These are phyloP conservation scores for Peromyscus eremicus DNA, from an alignment of 2,797 vertebrate species.

Conservation along the genomic window DNA sequence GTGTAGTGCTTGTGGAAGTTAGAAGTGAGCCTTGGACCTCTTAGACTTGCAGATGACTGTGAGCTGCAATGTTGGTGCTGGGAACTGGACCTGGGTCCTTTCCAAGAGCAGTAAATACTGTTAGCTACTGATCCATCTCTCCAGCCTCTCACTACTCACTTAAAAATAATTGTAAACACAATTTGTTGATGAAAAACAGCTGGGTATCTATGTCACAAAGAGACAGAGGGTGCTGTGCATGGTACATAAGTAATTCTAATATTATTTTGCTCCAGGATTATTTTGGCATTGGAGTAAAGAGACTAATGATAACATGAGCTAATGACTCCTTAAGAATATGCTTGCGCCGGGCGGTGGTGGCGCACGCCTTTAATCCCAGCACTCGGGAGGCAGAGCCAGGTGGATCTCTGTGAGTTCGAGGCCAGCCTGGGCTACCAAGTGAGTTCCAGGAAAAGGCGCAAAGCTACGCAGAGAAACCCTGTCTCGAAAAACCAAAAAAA, in stretches of 20 bases:
- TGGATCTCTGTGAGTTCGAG: too few species aligned
- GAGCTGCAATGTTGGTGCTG: neutral
- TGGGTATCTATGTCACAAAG: neutral
- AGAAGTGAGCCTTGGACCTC: neutral
- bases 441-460: too few species aligned
- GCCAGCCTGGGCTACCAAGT: too few species aligned
- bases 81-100: neutral
- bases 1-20: neutral
- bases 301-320: neutral
- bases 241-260: neutral
- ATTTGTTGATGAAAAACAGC: neutral
- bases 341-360: too few species aligned
- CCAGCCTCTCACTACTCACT: neutral
- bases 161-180: neutral
- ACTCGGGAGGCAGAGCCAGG: too few species aligned
- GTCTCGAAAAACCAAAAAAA: too few species aligned
- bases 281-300: constrained; percentile 33
- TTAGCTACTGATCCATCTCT: neutral
- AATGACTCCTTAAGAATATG: constrained; percentile 16
- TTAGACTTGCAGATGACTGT: neutral
- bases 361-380: too few species aligned
- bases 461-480: too few species aligned
- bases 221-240: neutral
- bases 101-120: neutral
- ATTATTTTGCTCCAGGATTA: neutral